Conservation (phyloP, 2,113 vertebrate genomes). For the Rostratula benghalensis region DNA sequence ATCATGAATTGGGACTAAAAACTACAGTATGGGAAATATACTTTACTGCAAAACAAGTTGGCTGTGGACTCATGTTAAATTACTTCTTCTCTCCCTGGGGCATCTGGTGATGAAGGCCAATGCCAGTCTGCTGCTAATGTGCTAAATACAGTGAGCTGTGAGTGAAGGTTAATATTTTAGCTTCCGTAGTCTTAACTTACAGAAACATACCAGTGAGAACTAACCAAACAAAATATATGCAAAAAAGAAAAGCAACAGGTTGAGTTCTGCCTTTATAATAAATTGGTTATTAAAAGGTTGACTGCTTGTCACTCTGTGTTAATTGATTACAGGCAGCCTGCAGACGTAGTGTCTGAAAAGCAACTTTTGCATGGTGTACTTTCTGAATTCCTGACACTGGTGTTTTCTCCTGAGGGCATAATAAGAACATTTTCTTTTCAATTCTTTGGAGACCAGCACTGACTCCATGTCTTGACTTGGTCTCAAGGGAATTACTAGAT, state of each 20-base stretch:
- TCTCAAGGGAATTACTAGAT: conserved; percentile 36
- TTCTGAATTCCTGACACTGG: neutral
- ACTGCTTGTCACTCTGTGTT: neutral
- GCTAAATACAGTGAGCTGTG: neutral
- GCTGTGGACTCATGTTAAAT: neutral
- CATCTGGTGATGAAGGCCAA: neutral
- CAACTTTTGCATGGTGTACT: neutral
- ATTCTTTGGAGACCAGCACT: neutral
- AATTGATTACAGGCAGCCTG: neutral
- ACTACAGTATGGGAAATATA: neutral
- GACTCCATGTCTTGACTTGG: neutral
- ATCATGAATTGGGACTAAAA: neutral
- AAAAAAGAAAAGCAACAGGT: neutral
- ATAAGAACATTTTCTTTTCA: neutral
- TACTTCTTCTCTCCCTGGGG: neutral
- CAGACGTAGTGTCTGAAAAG: neutral
- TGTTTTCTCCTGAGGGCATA: conserved; percentile 37
- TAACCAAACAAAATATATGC: neutral
- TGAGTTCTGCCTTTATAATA: neutral
- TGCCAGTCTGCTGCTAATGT: neutral
- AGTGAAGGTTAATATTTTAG: neutral
- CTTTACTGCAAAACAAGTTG: conserved; percentile 25
- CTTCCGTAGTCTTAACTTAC: neutral
- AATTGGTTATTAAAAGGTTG: neutral
- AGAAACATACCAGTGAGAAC: neutral